Conservation (phyloP, 2,888 invertebrate genomes). For the Bhutanitis thaidina region DNA sequence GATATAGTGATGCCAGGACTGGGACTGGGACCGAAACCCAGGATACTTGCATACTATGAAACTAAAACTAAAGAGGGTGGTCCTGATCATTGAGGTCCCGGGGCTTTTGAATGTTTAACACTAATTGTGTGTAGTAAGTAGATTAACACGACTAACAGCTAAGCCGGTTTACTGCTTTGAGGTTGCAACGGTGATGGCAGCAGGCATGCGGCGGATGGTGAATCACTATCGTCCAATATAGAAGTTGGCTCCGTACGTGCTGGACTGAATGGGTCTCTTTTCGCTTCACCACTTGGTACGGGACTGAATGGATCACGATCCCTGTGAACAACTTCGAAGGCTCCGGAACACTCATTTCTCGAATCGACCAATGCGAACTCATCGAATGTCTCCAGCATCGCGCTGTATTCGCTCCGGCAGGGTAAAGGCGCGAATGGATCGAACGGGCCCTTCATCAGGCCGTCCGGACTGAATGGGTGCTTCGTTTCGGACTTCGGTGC, state of each 20-base stretch:
- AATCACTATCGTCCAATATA: slow-evolving; percentile 62
- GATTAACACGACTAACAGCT: slow-evolving; percentile 14
- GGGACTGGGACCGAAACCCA: too few relatives aligned
- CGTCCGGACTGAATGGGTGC: slow-evolving; percentile 80
- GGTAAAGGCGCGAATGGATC: slow-evolving; percentile 31
- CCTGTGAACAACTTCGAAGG: slow-evolving; percentile 58
- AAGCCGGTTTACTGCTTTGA: slow-evolving; percentile 48
- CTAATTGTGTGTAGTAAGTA: too few relatives aligned
- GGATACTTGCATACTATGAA: too few relatives aligned
- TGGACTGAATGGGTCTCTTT: slow-evolving; percentile 26
- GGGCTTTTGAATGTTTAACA: too few relatives aligned
- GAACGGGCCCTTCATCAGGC: slow-evolving; percentile 41
- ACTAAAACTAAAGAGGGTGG: too few relatives aligned
- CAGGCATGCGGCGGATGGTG: slow-evolving; percentile 66
- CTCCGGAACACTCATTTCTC: slow-evolving; percentile 37
- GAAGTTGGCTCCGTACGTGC: slow-evolving; percentile 36
- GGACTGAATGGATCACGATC: slow-evolving; percentile 33
- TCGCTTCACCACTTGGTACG: slow-evolving; percentile 12
- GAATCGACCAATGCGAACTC: slow-evolving; percentile 54
- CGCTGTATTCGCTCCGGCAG: slow-evolving; percentile 29
- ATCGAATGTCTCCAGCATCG: slow-evolving; percentile 52
- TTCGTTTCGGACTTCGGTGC: slow-evolving; percentile 54
- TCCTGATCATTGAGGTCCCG: too few relatives aligned
- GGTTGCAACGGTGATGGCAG: slow-evolving; percentile 82
- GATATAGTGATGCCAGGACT: too few relatives aligned